phyloP scores from a whole-genome alignment of 2,888 invertebrate species.

The Sclerodermus sp. region DNA sequence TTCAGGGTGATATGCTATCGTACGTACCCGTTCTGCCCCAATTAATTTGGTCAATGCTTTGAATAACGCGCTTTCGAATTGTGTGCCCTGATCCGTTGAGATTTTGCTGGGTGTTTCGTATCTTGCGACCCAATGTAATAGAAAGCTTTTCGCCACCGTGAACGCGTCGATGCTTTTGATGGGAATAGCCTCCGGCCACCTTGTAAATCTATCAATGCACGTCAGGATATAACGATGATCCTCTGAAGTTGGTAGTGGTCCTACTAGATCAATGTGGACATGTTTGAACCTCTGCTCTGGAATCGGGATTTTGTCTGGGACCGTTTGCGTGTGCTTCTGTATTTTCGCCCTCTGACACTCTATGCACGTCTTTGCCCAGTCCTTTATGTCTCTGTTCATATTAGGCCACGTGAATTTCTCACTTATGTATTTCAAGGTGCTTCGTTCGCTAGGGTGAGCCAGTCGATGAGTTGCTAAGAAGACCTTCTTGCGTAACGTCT shows the following conservation, averaged over 20 bases:
- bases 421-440: constrained; percentile 22
- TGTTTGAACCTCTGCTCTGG: not conserved
- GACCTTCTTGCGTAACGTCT: constrained; percentile 11
- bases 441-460: constrained; percentile 21
- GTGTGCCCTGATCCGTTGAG: constrained; percentile 31
- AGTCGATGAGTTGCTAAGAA: constrained; percentile 17
- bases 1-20: constrained; percentile 22
- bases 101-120: constrained; percentile 22
- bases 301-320: not conserved
- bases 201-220: not conserved
- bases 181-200: not conserved
- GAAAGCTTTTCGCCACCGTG: not conserved
- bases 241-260: not conserved
- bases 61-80: constrained; percentile 31
- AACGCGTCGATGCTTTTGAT: constrained; percentile 6
- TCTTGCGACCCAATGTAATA: constrained; percentile 25
- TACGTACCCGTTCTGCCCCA: constrained; percentile 17
- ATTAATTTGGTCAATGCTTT: constrained; percentile 11
- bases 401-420: constrained; percentile 33
- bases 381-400: constrained; percentile 30
- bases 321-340: constrained; percentile 24
- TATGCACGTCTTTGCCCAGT: constrained; percentile 37
- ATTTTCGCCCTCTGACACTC: constrained; percentile 42
- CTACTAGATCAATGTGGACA: not conserved
- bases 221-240: not conserved